These are phyloP conservation scores for Taxidea taxus DNA, from an alignment of 2,113 vertebrate species.

Conservation along the genomic window DNA sequence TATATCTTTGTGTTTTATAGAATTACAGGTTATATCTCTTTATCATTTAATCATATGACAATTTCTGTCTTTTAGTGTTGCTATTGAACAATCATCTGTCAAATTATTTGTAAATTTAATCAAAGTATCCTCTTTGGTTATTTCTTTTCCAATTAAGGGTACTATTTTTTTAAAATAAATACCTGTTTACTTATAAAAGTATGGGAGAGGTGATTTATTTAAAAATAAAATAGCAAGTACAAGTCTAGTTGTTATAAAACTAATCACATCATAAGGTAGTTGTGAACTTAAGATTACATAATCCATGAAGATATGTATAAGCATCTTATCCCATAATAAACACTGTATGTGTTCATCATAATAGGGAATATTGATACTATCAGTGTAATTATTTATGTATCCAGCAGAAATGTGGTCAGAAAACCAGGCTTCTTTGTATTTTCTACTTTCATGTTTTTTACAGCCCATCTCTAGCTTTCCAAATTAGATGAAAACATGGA, in stretches of 20 bases:
- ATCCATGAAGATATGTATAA: neutral
- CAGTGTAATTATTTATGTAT: neutral
- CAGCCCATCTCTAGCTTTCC: neutral
- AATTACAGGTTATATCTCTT: neutral
- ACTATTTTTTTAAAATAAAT: neutral
- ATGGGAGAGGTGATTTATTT: neutral
- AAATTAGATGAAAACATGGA: neutral
- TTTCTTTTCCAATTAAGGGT: neutral
- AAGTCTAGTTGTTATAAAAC: neutral
- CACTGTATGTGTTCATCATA: neutral
- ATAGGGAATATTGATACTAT: neutral
- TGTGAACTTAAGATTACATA: neutral
- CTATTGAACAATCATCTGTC: neutral
- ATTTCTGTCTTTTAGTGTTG: neutral
- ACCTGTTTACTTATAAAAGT: neutral
- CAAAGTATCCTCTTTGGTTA: neutral
- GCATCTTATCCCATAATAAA: neutral
- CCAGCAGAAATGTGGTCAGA: neutral
- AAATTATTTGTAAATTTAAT: neutral
- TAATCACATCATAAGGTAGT: neutral
- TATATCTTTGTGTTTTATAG: neutral
- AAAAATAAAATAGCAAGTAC: neutral
- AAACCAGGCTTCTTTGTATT: neutral
- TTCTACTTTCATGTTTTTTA: neutral
- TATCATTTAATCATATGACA: neutral